Evolutionary conservation across 2,888 invertebrate species (phyloP).

Genomic region (Meiosimyza decipiens): DNA sequence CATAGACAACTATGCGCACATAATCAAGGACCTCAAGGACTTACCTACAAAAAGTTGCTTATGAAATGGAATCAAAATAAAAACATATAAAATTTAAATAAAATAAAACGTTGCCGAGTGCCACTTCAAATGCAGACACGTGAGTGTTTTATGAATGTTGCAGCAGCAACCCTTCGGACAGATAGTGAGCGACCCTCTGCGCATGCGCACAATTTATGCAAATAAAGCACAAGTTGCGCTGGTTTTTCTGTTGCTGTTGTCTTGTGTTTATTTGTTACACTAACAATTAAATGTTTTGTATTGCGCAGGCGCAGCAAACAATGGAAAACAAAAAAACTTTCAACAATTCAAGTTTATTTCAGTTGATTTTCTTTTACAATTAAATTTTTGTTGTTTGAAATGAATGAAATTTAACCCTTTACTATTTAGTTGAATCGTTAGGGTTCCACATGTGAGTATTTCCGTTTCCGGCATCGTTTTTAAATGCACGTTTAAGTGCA

Average conservation of each 20-base stretch:
- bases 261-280: slow-evolving; percentile 18
- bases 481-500: slow-evolving; percentile 17
- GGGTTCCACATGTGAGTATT: not conserved
- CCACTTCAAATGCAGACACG: slow-evolving; percentile 12
- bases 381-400: not conserved
- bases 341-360: not conserved
- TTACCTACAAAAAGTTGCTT: too few species aligned
- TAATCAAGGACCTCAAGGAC: too few species aligned
- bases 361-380: not conserved
- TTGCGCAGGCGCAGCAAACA: slow-evolving; percentile 12
- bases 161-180: not conserved
- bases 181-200: too few species aligned
- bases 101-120: slow-evolving; percentile 8
- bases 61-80: too few species aligned
- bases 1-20: too few species aligned
- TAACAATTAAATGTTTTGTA: slow-evolving; percentile 28
- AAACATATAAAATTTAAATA: too few species aligned
- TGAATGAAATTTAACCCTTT: slow-evolving; percentile 2
- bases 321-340: not conserved
- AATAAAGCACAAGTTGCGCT: slow-evolving; percentile 10
- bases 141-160: slow-evolving; percentile 17
- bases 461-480: slow-evolving; percentile 8
- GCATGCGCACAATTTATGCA: slow-evolving; percentile 20
- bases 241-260: slow-evolving; percentile 4
- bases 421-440: not conserved